A percentile compares a stretch with the other conserved stretches of the same genome.
Evolutionary conservation across 2,888 invertebrate species (phyloP).

Genomic region (Ennomos quercinarius): DNA sequence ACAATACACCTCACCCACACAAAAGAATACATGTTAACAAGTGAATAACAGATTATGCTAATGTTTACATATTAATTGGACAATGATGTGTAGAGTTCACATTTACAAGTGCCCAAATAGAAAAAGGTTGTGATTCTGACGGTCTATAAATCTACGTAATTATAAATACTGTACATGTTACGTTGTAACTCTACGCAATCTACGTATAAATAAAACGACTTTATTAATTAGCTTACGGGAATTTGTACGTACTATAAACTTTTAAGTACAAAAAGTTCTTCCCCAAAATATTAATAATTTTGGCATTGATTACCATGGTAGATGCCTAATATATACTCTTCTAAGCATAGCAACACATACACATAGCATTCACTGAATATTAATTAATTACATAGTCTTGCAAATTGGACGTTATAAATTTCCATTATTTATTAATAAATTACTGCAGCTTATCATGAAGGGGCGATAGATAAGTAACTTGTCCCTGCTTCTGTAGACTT

Average conservation of each 20-base stretch:
- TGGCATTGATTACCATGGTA: no score
- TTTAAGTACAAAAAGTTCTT: no score
- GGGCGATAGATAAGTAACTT: not conserved
- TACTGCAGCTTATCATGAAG: not conserved
- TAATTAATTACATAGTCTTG: constrained; percentile 1
- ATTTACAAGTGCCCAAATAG: constrained; percentile 15
- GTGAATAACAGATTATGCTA: constrained; percentile 41
- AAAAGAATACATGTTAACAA: constrained; percentile 54
- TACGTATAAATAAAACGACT: no score
- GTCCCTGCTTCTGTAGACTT: no score
- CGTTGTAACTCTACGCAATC: no score
- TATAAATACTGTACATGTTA: no score
- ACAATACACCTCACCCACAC: constrained; percentile 53
- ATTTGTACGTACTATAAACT: no score
- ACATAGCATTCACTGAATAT: constrained; percentile 2
- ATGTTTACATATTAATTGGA: constrained; percentile 47
- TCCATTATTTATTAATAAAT: constrained; percentile 5
- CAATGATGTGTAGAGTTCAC: constrained; percentile 38
- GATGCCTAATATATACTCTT: no score
- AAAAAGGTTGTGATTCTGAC: no score
- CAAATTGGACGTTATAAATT: not conserved
- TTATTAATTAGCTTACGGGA: no score
- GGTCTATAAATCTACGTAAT: no score
- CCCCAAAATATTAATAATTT: no score
- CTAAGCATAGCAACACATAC: not conserved